Conservation (phyloP, 1,140 invertebrate genomes). For the Glomeris maerens region DNA sequence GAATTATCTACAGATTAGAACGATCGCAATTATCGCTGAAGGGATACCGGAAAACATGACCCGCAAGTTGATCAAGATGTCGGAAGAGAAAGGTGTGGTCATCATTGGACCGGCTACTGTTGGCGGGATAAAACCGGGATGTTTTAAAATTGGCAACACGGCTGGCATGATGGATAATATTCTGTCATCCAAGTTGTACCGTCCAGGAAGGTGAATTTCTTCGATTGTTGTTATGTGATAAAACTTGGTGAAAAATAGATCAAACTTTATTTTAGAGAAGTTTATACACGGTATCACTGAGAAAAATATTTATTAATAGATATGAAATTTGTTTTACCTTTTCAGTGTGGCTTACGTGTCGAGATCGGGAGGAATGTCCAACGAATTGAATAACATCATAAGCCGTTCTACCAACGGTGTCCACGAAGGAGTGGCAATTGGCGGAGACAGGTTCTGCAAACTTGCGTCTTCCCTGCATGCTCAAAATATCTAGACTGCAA, state of each 20-base stretch:
- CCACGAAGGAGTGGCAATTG: conserved; percentile 95
- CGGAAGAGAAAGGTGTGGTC: conserved; percentile 61
- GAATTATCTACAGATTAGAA: conserved; percentile 50
- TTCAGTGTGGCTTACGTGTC: conserved; percentile 92
- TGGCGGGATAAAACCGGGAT: conserved; percentile 94
- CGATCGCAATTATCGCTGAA: conserved; percentile 97
- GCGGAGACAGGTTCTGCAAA: conserved; percentile 69
- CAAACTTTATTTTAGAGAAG: background rate
- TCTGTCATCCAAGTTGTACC: conserved; percentile 88
- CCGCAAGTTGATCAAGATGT: conserved; percentile 77
- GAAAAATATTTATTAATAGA: conserved; percentile 3
- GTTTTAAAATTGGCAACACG: conserved; percentile 99
- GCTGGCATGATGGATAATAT: conserved; percentile 99
- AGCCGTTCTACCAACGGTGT: conserved; percentile 95
- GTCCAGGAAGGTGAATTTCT: conserved; percentile 54
- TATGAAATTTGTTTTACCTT: conserved; percentile 18
- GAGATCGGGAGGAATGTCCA: conserved; percentile 97
- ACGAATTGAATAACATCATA: conserved; percentile 98
- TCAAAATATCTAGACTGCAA: too few species aligned
- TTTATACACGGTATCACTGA: background rate
- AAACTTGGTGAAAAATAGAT: background rate
- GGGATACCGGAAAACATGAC: conserved; percentile 98
- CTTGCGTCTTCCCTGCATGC: too few species aligned
- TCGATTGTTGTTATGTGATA: conserved; percentile 5
- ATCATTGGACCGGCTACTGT: conserved; percentile 97